Base-by-base conservation (phyloP, 2,113 vertebrate species). In the Zosterops lateralis region DNA sequence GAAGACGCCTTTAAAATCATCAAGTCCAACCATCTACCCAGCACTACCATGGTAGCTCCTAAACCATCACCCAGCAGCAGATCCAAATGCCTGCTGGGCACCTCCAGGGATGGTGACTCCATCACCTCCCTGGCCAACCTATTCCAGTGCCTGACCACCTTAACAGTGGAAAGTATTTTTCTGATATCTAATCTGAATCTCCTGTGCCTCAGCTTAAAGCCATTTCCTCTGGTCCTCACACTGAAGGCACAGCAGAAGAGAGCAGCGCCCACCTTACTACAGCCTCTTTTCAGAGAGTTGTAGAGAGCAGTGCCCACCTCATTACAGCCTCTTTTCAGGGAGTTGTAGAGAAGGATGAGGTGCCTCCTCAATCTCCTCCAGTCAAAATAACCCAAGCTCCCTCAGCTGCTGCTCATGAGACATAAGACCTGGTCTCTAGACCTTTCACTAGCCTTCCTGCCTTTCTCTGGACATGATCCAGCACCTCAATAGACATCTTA, bases 241-340 rank as follows among this genome's bases (percentile, higher is more conserved):
- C 53, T 38, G 24, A 19, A 64, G 42, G 48, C 34, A 71, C 0
- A 0, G 15, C 7, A 60, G 68, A 81, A 60, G 22, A 60, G 13
- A 73, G 18, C 1, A 5, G 7, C 0, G 0, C 12, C 7, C 36
- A 24, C 60, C 9, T 32, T 44, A 7, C 17, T 32, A 15, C 42
- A 65, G 18, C 17, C 36, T 88, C 51, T 26, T 58, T 29, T 16
- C 18, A 28, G 10, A 26, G 45, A 32, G 22, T 5, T 58, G 26
- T 38, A 60, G 22, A 60, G 13, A 73, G 18, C 1, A 5, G 7
- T 0, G 0, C 12, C 7, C 44, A 24, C 60, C 9, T 32, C 51
- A 9, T 14, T 32, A 15, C 42, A 65, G 18, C 17, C 36, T 88
- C 51, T 26, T 58, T 28, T 17, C 18, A 28, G 10, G 36, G 45